Conservation (phyloP, 2,797 vertebrate species). For the Lagodon rhomboides region DNA sequence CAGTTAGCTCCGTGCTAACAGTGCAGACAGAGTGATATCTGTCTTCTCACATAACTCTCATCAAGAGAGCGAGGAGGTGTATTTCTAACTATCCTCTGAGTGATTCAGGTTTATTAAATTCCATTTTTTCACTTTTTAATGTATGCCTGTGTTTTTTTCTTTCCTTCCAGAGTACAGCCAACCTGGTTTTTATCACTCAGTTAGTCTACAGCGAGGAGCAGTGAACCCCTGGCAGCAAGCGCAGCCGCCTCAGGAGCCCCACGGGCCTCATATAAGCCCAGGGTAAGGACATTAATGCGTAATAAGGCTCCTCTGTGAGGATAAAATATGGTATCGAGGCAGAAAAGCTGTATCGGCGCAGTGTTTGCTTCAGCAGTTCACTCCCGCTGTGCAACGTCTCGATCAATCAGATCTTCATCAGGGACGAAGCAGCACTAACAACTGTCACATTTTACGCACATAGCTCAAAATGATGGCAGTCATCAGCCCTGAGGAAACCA, state of each 20-base stretch:
- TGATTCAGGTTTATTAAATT: conserved; percentile 23
- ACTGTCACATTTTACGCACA: not conserved
- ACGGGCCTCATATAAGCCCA: conserved; percentile 69
- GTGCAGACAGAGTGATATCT: not conserved
- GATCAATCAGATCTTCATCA: not conserved
- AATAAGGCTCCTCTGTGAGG: conserved; percentile 10
- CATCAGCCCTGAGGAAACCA: not conserved
- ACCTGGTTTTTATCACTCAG: conserved; percentile 83
- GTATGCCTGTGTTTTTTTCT: conserved; percentile 3
- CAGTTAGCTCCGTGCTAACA: not conserved
- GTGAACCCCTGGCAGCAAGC: conserved; percentile 86
- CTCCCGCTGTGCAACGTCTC: not conserved
- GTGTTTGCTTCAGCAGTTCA: not conserved
- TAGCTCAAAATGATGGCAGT: not conserved
- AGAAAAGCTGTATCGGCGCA: not conserved
- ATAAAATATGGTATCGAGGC: conserved; percentile 4
- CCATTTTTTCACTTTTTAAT: not conserved
- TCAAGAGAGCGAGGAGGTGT: not conserved
- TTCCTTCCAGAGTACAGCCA: conserved; percentile 82
- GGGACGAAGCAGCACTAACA: not conserved
- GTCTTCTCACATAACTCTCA: not conserved
- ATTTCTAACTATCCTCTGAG: not conserved
- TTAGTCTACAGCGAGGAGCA: conserved; percentile 85
- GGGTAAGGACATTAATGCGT: conserved; percentile 77
- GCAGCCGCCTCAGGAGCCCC: conserved; percentile 77